Evolutionary conservation across 2,888 invertebrate genomes (phyloP).

Genomic region (Chymomyza fuscimana): DNA sequence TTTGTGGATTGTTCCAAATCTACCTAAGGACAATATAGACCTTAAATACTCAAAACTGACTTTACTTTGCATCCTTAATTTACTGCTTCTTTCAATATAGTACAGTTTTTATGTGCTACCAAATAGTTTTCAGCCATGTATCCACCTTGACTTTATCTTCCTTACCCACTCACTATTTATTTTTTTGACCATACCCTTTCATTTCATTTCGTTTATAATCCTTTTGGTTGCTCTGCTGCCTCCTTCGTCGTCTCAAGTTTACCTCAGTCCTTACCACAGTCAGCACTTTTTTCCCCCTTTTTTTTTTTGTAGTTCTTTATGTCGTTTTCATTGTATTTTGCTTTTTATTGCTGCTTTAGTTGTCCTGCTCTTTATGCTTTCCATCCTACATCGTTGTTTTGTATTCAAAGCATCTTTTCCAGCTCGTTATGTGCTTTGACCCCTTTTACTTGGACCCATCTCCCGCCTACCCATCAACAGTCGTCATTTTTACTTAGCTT

Average conservation of each 20-base stretch:
- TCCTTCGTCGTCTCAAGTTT: neutral
- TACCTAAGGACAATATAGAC: no score
- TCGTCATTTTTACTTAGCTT: constrained; percentile 11
- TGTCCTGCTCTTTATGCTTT: neutral
- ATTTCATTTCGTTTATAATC: constrained; percentile 13
- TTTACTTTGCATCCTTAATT: neutral
- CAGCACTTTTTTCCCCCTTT: neutral
- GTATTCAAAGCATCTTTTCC: constrained; percentile 13
- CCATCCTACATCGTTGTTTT: constrained; percentile 1
- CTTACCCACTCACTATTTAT: neutral
- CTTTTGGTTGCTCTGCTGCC: constrained; percentile 12
- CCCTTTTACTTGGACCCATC: neutral
- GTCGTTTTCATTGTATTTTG: constrained; percentile 3
- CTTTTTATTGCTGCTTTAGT: neutral
- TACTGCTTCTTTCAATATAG: neutral
- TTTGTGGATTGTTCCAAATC: no score
- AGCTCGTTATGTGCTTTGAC: constrained; percentile 10
- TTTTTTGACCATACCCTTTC: neutral
- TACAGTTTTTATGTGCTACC: neutral
- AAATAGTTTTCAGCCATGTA: constrained; percentile 3
- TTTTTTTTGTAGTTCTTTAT: neutral
- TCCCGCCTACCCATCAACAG: neutral
- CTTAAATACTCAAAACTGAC: no score
- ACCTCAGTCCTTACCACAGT: neutral
- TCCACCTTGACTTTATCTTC: neutral